A percentile compares a stretch with the other conserved stretches of the same genome.
Evolutionary conservation across 2,888 invertebrate genomes (phyloP).

Genomic region (Drosophila mayaguana): DNA sequence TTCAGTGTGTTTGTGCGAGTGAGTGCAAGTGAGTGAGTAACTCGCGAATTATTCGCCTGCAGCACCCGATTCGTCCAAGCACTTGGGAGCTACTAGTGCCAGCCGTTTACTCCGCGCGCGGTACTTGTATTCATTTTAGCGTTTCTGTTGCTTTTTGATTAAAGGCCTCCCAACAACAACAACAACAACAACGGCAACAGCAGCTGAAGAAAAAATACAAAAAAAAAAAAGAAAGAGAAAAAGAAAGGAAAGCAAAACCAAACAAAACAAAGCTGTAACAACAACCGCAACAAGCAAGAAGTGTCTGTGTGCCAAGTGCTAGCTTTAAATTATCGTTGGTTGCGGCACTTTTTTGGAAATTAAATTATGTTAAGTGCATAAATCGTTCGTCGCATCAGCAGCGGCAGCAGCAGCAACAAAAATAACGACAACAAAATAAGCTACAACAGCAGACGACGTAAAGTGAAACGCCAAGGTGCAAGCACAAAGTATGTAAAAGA

Average conservation of each 20-base stretch:
- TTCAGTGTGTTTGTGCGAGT: constrained; percentile 21
- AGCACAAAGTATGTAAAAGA: constrained; percentile 54
- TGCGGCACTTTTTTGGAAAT: constrained; percentile 69
- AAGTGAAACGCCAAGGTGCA: constrained; percentile 58
- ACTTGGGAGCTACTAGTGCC: constrained; percentile 36
- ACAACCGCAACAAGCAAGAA: constrained; percentile 42
- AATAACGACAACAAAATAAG: constrained; percentile 6
- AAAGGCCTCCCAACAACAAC: constrained; percentile 40
- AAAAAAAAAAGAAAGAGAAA: constrained; percentile 30
- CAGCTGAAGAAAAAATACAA: constrained; percentile 4
- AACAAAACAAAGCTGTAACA: constrained; percentile 54
- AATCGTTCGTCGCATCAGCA: constrained; percentile 52
- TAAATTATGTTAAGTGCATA: constrained; percentile 80
- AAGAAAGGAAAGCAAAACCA: constrained; percentile 57
- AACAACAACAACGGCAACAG: constrained; percentile 1
- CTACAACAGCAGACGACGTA: constrained; percentile 30
- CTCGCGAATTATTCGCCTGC: constrained; percentile 67
- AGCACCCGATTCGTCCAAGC: constrained; percentile 54
- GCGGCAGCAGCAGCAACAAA: constrained; percentile 7
- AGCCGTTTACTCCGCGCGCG: constrained; percentile 35
- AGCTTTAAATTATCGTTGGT: constrained; percentile 45
- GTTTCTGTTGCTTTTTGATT: constrained; percentile 62
- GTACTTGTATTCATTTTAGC: constrained; percentile 50
- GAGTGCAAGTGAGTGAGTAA: constrained; percentile 49
- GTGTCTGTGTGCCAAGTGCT: constrained; percentile 64